Percentiles rank a stretch among this genome's conserved stretches.
phyloP scores from a whole-genome alignment of 1,140 invertebrate species.

The Solenopsis invicta region DNA sequence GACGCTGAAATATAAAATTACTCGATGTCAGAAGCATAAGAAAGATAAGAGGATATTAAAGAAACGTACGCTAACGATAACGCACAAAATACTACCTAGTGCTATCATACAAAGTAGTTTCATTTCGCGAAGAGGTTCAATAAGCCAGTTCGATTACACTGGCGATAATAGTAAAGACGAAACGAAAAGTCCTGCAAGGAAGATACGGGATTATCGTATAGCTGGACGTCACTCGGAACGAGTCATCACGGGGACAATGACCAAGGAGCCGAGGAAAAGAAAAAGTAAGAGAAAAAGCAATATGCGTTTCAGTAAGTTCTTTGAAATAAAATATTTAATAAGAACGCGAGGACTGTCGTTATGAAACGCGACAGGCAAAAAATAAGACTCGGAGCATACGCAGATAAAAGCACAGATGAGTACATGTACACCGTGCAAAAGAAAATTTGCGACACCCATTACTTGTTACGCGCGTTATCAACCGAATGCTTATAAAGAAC shows the following conservation, averaged over 20 bases:
- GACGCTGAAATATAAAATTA: neutral
- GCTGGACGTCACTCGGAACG: neutral
- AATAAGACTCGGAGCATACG: neutral
- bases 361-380: neutral
- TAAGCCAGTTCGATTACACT: neutral
- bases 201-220: conserved; percentile 2
- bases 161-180: neutral
- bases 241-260: neutral
- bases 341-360: neutral
- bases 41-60: neutral
- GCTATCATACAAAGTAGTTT: neutral
- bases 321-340: neutral
- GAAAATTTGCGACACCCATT: neutral
- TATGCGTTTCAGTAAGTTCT: neutral
- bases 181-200: neutral
- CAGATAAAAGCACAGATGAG: neutral
- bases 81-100: neutral
- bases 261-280: neutral
- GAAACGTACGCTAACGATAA: conserved; percentile 5
- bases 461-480: conserved; percentile 9
- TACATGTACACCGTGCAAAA: neutral
- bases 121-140: conserved; percentile 4
- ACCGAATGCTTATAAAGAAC: neutral
- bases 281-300: neutral
- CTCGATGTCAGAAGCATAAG: neutral